Percentiles rank a stretch among this genome's conserved stretches.
phyloP scores from a whole-genome alignment of 2,888 invertebrate species.

The Synergus gifuensis region DNA sequence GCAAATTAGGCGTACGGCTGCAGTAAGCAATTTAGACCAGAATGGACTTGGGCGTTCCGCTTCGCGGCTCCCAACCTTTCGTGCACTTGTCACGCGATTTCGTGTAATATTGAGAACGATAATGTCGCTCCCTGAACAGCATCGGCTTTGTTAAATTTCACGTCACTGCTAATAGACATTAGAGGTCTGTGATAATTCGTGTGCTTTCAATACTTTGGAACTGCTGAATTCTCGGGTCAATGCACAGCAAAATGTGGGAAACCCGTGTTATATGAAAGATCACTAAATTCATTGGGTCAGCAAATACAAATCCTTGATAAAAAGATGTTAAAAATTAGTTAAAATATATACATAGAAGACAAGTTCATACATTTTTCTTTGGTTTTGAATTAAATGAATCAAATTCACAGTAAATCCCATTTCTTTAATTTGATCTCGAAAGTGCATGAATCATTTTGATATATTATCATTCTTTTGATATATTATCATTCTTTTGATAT shows the following conservation, averaged over 20 bases:
- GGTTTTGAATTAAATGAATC: no score
- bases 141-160: slow-evolving; percentile 64
- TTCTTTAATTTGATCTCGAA: no score
- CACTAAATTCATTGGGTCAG: no score
- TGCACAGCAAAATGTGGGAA: neutral
- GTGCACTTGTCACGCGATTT: slow-evolving; percentile 75
- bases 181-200: neutral
- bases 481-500: no score
- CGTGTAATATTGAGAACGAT: slow-evolving; percentile 71
- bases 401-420: no score
- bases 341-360: no score
- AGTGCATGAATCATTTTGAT: no score
- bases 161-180: neutral
- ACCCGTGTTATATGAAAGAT: no score
- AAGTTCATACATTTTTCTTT: no score
- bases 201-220: neutral
- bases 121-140: slow-evolving; percentile 65
- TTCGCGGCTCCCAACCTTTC: slow-evolving; percentile 47
- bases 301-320: no score
- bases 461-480: no score
- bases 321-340: no score
- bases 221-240: neutral
- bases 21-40: slow-evolving; percentile 2
- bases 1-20: slow-evolving; percentile 27
- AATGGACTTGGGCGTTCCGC: slow-evolving; percentile 47